phyloP scores from a whole-genome alignment of 2,888 invertebrate genomes.

The Parnassius apollo region DNA sequence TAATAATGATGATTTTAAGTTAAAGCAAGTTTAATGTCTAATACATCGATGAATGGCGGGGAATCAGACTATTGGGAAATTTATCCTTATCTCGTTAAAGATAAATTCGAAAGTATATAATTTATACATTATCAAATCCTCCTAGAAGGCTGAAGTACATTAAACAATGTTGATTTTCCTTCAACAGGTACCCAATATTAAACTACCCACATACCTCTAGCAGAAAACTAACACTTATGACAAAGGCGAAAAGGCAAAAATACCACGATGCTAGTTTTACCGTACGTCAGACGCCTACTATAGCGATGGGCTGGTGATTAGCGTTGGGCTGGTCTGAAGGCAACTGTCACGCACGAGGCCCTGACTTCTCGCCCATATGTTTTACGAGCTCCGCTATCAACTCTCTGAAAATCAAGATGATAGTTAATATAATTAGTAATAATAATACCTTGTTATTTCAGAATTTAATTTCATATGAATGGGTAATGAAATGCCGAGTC shows the following conservation, averaged over 20 bases:
- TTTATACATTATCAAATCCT: no score
- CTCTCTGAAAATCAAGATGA: constrained; percentile 51
- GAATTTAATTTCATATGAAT: no score
- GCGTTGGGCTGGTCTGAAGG: constrained; percentile 38
- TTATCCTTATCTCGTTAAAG: no score
- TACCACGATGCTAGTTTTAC: constrained; percentile 3
- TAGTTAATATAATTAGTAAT: no score
- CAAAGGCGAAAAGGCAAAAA: neutral
- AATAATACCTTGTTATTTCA: no score
- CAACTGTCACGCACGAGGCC: constrained; percentile 54
- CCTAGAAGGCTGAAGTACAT: no score
- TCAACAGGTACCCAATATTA: neutral
- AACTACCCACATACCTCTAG: neutral
- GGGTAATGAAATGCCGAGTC: no score
- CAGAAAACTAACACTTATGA: constrained; percentile 5
- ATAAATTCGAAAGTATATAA: no score
- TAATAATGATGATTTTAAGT: no score
- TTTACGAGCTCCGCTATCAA: constrained; percentile 68
- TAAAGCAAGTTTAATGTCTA: no score
- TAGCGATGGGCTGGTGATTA: constrained; percentile 42
- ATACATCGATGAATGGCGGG: no score
- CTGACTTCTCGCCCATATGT: constrained; percentile 64
- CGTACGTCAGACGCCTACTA: constrained; percentile 51
- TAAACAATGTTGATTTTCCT: neutral
- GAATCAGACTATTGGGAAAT: no score